A percentile compares a stretch with the other conserved stretches of the same genome.
Evolutionary conservation across 2,888 invertebrate genomes (phyloP).

Genomic region (Nymphalis c-album): DNA sequence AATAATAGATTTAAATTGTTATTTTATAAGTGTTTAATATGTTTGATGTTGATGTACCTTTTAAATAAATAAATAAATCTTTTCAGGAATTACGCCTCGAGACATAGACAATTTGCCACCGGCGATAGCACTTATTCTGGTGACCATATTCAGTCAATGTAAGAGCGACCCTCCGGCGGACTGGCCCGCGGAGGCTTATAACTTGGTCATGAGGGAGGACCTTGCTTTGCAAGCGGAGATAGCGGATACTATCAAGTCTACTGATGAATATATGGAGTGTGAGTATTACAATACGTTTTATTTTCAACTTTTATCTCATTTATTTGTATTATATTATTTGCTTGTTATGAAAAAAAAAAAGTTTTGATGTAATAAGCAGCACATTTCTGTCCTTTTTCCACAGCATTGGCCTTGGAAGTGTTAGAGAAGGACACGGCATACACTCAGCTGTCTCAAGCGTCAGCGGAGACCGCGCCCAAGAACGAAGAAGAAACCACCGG

Average conservation of each 20-base stretch:
- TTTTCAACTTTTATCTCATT: no score
- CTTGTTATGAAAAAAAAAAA: no score
- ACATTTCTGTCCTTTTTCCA: constrained; percentile 13
- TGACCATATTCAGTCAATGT: constrained; percentile 85
- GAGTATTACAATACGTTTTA: constrained; percentile 36
- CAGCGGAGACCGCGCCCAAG: constrained; percentile 46
- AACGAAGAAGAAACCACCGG: constrained; percentile 69
- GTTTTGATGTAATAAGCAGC: no score
- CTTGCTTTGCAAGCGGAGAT: constrained; percentile 81
- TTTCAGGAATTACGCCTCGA: constrained; percentile 83
- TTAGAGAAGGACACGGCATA: constrained; percentile 73
- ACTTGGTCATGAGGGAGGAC: constrained; percentile 87
- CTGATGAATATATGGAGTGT: constrained; percentile 65
- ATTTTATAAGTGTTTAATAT: no score
- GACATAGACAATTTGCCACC: constrained; percentile 87
- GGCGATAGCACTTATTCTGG: constrained; percentile 80
- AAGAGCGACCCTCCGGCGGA: constrained; percentile 85
- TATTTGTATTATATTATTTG: no score
- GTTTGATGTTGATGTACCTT: no score
- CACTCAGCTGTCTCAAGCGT: constrained; percentile 51
- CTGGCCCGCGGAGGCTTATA: constrained; percentile 87
- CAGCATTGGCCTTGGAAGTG: constrained; percentile 63
- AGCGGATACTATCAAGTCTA: constrained; percentile 50
- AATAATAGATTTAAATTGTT: no score
- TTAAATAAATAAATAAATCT: no score